phyloP scores from a whole-genome alignment of 2,797 vertebrate genomes.

The Onychomys leucogaster region DNA sequence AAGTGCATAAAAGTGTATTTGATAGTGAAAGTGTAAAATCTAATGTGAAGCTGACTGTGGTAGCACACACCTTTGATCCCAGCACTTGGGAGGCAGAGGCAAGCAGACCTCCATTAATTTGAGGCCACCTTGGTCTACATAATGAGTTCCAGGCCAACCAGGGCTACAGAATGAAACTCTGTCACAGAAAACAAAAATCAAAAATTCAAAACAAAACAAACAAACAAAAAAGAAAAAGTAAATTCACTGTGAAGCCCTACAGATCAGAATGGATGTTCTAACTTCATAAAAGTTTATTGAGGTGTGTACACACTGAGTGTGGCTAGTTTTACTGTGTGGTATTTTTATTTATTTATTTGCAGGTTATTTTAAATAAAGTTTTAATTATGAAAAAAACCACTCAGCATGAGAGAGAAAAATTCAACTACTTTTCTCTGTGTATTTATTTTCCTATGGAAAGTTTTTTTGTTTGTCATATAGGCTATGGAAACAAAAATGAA shows the following conservation, averaged over 20 bases:
- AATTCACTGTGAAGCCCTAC: background rate
- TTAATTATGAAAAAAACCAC: background rate
- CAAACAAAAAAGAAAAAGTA: background rate
- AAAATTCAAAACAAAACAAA: background rate
- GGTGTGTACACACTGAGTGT: background rate
- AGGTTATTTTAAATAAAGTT: background rate
- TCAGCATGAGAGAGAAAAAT: constrained; percentile 17
- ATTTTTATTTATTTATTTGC: background rate
- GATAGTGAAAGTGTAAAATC: background rate
- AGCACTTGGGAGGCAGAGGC: background rate
- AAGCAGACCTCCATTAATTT: background rate
- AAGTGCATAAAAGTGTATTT: background rate
- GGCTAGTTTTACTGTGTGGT: background rate
- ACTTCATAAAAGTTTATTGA: background rate
- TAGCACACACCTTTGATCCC: background rate
- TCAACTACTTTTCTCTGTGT: background rate
- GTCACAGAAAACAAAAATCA: background rate
- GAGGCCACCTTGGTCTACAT: background rate
- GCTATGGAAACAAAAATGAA: background rate
- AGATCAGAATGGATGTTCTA: background rate
- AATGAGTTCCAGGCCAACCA: background rate
- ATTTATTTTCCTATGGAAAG: constrained; percentile 66
- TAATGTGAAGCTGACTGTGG: no score
- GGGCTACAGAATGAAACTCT: background rate
- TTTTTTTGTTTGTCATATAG: constrained; percentile 16